Evolutionary conservation across 2,888 invertebrate genomes (phyloP).

Genomic region (Meiosimyza platycephala): DNA sequence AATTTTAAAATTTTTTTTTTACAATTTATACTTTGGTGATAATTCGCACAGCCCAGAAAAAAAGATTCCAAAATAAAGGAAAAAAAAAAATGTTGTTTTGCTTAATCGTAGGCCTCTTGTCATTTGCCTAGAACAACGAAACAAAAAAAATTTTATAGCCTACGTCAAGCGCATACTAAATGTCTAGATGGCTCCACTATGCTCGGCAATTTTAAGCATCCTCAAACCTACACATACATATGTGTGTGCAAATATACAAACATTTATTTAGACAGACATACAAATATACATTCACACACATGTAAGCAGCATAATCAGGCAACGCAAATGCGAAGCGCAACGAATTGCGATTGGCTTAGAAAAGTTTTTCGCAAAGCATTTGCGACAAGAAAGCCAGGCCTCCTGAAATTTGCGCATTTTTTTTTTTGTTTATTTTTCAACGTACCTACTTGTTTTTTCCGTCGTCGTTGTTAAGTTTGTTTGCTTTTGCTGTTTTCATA

Average conservation of each 20-base stretch:
- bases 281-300: constrained; percentile 22
- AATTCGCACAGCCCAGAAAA: too few species aligned
- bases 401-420: constrained; percentile 39
- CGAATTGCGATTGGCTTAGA: constrained; percentile 63
- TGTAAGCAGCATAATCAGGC: constrained; percentile 43
- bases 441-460: constrained; percentile 36
- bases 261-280: constrained; percentile 1
- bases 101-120: too few species aligned
- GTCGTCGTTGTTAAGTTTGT: constrained; percentile 45
- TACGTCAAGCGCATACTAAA: too few species aligned
- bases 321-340: constrained; percentile 32
- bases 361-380: constrained; percentile 43
- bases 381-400: constrained; percentile 61
- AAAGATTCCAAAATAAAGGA: too few species aligned
- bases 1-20: too few species aligned
- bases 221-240: constrained; percentile 3
- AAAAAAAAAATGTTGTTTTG: too few species aligned
- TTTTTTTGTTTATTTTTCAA: constrained; percentile 31
- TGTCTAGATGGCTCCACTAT: too few species aligned
- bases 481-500: constrained; percentile 45
- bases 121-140: too few species aligned
- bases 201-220: neutral
- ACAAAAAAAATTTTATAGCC: too few species aligned
- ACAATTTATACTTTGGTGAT: too few species aligned
- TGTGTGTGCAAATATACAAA: constrained; percentile 19